These are phyloP conservation scores for Rousettus madagascariensis DNA, from an alignment of 2,797 vertebrate genomes.

Conservation along the genomic window DNA sequence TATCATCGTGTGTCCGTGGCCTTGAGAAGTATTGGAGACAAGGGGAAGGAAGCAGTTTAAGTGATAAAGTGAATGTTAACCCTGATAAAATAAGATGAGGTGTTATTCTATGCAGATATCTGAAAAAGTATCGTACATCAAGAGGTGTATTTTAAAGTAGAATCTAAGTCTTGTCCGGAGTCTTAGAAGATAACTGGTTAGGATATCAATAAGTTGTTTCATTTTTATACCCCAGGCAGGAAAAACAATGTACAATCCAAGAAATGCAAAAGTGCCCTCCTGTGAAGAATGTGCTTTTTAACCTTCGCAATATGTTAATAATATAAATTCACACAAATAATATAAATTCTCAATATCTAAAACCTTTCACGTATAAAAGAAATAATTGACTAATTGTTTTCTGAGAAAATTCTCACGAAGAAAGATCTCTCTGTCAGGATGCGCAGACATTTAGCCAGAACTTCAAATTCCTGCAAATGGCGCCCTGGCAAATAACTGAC, in stretches of 20 bases:
- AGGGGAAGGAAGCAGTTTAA: background rate
- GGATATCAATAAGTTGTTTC: background rate
- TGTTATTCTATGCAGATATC: background rate
- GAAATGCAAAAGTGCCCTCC: background rate
- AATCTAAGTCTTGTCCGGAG: background rate
- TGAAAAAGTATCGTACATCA: background rate
- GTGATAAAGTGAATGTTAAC: background rate
- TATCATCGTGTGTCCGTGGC: background rate
- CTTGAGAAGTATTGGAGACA: background rate
- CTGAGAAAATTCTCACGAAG: constrained; percentile 62
- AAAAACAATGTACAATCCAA: constrained; percentile 18
- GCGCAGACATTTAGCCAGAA: constrained; percentile 57
- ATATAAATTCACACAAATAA: constrained; percentile 50
- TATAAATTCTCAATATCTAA: constrained; percentile 45
- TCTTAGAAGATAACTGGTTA: background rate
- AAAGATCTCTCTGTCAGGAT: constrained; percentile 56
- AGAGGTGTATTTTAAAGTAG: background rate
- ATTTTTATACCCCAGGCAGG: constrained; percentile 16
- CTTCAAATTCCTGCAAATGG: constrained; percentile 49
- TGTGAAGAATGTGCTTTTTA: constrained; percentile 48
- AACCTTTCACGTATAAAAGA: constrained; percentile 59
- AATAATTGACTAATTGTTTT: constrained; percentile 57
- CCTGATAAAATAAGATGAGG: background rate
- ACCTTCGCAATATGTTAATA: constrained; percentile 58
- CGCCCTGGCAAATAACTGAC: constrained; percentile 45